Conservation (phyloP, 2,888 invertebrate genomes). For the Autographa gamma region DNA sequence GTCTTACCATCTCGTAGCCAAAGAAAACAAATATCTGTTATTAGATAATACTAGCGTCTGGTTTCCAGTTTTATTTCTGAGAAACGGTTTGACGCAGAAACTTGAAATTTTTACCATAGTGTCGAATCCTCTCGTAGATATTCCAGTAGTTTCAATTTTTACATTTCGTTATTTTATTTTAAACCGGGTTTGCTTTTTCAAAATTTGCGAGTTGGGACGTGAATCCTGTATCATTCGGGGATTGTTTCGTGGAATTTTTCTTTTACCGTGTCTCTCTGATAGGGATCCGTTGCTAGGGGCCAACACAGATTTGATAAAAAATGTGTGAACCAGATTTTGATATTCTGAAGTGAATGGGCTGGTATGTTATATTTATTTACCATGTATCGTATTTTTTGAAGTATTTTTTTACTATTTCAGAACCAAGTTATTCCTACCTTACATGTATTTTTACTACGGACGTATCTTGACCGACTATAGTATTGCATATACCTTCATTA, state of each 20-base stretch:
- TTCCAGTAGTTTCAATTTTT: constrained; percentile 1
- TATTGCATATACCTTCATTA: too few species aligned
- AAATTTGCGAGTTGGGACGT: neutral
- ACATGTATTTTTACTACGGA: too few species aligned
- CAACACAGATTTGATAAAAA: neutral
- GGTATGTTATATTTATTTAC: too few species aligned
- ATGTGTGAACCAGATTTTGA: neutral
- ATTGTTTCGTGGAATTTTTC: neutral
- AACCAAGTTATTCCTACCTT: too few species aligned
- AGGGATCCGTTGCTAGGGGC: neutral
- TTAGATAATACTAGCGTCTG: constrained; percentile 1
- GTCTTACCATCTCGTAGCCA: neutral
- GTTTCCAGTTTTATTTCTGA: constrained; percentile 1
- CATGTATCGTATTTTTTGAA: too few species aligned
- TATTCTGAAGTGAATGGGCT: neutral
- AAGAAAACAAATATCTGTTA: constrained; percentile 3
- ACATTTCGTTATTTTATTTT: neutral
- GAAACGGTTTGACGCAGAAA: constrained; percentile 6
- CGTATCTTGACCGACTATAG: too few species aligned
- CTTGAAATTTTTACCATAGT: neutral
- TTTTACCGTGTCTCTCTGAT: neutral
- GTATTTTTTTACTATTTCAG: too few species aligned
- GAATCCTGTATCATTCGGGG: neutral
- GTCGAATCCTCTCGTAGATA: neutral
- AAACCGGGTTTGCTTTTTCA: neutral